Base-by-base conservation (phyloP, 1,140 invertebrate genomes). In the Euura saliciscinereae region DNA sequence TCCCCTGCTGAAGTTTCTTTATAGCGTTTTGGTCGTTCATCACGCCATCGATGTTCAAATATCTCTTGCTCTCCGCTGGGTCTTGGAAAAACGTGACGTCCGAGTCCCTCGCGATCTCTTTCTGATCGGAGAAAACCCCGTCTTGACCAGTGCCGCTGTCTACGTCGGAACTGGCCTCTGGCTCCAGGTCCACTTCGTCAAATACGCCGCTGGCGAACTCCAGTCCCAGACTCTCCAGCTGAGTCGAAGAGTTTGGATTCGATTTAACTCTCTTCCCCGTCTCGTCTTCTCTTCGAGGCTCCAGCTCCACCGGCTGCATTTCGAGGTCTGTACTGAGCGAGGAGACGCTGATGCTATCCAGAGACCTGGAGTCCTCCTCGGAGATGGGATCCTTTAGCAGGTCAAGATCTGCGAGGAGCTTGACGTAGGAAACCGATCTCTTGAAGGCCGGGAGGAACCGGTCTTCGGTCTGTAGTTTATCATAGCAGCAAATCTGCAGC, bases 361-460 rank as follows among this genome's bases (percentile, higher is more conserved):
- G 76, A 69, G 89, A 90, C 66, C 88, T 86, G 0, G 82, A 77
- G 73, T 91, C 90, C 43, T 92, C 92, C 66, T 91, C 89, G 3
- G 86, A 85, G 1, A 79, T 74, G 6, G 83, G 81, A 77, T 91
- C 91, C 73, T 91, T 91, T 1, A 94, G 70, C 45, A 96, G 85
- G 83, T 95, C 94, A 13, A 96, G 83, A 78, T 96, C 94, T 46
- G 92, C 90, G 3, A 96, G 85, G 42, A 96, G 87, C 78, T 93
- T 93, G 1, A 94, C 85, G 78, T 96, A 96, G 0, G 89, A 88
- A 69, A 90, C 85, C 72, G 91, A 91, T 77, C 90, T 90, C 72
- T 92, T 91, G 79, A 96, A 96, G 1, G 90, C 88, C 7, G 92
- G 91, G 71, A 94, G 88, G 82, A 91, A 95, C 72, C 90, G 89